Evolutionary conservation across 2,888 invertebrate species (phyloP).

Genomic region (Phyllotreta cruciferae): DNA sequence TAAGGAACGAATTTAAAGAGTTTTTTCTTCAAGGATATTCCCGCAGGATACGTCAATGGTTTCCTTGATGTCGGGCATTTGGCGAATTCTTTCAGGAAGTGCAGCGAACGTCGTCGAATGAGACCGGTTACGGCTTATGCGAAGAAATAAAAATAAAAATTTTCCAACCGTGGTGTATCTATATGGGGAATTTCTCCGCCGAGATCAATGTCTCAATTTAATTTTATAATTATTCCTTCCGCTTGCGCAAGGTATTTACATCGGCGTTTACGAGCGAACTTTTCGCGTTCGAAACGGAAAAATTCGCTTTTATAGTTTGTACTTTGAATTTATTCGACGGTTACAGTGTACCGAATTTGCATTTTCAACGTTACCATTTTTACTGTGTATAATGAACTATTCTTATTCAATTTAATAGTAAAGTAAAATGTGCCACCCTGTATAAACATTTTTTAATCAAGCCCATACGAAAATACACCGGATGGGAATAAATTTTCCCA

Average conservation of each 20-base stretch:
- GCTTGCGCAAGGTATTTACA: slow-evolving; percentile 8
- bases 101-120: slow-evolving; percentile 14
- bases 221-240: slow-evolving; percentile 21
- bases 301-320: slow-evolving; percentile 11
- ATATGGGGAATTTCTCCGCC: slow-evolving; percentile 14
- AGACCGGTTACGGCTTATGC: slow-evolving; percentile 9
- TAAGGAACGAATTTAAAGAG: background rate
- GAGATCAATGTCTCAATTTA: slow-evolving; percentile 23
- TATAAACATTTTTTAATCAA: no score
- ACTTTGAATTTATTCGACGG: slow-evolving; percentile 22
- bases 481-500: background rate
- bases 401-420: no score
- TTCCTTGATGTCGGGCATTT: background rate
- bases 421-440: no score
- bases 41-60: slow-evolving; percentile 8
- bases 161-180: slow-evolving; percentile 6
- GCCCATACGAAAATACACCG: no score
- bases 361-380: background rate
- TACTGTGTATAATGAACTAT: background rate
- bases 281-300: background rate
- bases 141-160: slow-evolving; percentile 17
- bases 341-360: no score
- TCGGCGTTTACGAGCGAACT: slow-evolving; percentile 7
- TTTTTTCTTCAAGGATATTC: background rate
- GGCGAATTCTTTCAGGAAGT: slow-evolving; percentile 18